Evolutionary conservation across 30 jellyfish, hydroid and myxozoan genomes (phyloP).

Genomic region (Catostylus mosaicus): DNA sequence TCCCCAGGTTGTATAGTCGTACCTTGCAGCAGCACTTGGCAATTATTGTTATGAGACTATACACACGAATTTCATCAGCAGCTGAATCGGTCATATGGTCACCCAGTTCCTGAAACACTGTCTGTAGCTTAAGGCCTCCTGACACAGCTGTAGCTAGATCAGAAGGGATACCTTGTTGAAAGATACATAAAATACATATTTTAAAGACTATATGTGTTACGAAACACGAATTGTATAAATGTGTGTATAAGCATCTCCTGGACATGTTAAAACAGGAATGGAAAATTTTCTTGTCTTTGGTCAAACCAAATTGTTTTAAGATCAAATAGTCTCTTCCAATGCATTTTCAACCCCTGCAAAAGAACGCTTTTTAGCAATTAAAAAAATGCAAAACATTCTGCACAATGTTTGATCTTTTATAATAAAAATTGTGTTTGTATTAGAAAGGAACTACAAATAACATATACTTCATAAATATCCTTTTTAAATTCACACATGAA

Average conservation of each 20-base stretch:
- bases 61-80: slow-evolving; percentile 34
- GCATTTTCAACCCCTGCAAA: too few relatives aligned
- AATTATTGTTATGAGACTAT: slow-evolving; percentile 25
- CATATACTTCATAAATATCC: too few relatives aligned
- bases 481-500: too few relatives aligned
- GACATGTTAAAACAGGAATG: not conserved
- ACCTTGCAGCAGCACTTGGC: slow-evolving; percentile 57
- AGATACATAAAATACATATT: too few relatives aligned
- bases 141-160: not conserved
- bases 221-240: not conserved
- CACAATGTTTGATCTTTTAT: not conserved
- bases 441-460: too few relatives aligned
- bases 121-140: not conserved
- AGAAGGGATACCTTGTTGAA: too few relatives aligned
- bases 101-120: slow-evolving; percentile 24
- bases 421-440: not conserved
- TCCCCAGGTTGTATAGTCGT: slow-evolving; percentile 46
- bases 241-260: not conserved
- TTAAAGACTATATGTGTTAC: too few relatives aligned
- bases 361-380: too few relatives aligned
- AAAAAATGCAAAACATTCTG: too few relatives aligned
- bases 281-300: not conserved
- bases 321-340: not conserved
- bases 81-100: slow-evolving; percentile 45
- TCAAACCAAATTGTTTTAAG: not conserved